phyloP scores from a whole-genome alignment of 1,140 invertebrate species.

The Octopus sinensis region DNA sequence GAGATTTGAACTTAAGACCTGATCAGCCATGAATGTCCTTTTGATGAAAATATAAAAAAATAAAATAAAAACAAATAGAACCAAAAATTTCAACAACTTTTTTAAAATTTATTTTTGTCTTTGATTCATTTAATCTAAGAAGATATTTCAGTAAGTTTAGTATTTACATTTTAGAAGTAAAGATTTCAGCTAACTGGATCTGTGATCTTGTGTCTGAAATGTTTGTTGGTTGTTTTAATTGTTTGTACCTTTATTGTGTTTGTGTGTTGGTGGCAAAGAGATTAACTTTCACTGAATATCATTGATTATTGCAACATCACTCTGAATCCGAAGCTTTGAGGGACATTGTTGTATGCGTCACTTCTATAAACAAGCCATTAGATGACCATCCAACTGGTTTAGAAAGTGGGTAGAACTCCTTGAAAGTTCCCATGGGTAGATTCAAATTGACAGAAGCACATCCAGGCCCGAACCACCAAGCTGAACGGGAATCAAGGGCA shows the following conservation, averaged over 20 bases:
- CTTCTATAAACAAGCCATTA: not conserved
- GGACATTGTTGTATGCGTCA: not conserved
- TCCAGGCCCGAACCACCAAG: not conserved
- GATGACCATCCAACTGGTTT: not conserved
- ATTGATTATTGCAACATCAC: too few species aligned
- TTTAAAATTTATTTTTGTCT: too few species aligned
- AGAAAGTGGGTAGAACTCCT: slow-evolving; percentile 11
- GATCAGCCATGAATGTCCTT: too few species aligned
- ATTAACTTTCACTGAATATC: not conserved
- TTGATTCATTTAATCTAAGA: too few species aligned
- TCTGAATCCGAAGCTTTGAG: not conserved
- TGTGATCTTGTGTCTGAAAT: not conserved
- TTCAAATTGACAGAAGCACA: slow-evolving; percentile 6
- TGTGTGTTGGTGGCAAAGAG: not conserved
- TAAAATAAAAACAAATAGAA: too few species aligned
- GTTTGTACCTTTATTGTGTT: not conserved
- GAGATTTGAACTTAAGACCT: too few species aligned
- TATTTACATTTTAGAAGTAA: not conserved
- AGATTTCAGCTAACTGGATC: not conserved
- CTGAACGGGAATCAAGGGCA: not conserved
- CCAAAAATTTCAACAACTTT: too few species aligned
- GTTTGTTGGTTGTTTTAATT: not conserved
- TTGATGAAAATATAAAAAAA: too few species aligned
- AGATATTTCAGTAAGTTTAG: not conserved
- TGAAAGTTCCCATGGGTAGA: not conserved